Conservation (phyloP, 2,113 vertebrate species). For the Ancistrus triradiatus region DNA sequence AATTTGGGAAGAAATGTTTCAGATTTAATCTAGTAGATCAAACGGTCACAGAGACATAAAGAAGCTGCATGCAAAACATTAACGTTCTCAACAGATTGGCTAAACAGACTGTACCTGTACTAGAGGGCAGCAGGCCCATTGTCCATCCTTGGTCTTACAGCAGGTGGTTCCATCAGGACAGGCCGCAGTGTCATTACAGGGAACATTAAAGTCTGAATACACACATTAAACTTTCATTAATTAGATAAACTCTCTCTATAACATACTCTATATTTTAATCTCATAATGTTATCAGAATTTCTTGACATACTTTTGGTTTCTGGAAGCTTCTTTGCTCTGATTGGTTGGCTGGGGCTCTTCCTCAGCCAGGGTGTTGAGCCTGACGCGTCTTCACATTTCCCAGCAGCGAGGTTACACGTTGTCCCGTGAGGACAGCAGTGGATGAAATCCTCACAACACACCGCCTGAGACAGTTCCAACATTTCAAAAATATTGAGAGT, state of each 20-base stretch:
- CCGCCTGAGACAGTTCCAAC: neutral
- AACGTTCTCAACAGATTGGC: too few species aligned
- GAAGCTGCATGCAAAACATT: too few species aligned
- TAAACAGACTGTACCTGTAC: slow-evolving; percentile 43
- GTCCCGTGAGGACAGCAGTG: slow-evolving; percentile 70
- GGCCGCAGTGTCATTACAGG: slow-evolving; percentile 16
- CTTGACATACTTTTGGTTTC: neutral
- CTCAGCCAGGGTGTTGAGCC: slow-evolving; percentile 36
- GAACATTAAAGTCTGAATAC: slow-evolving; percentile 36
- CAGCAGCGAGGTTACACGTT: slow-evolving; percentile 54
- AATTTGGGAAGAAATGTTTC: too few species aligned
- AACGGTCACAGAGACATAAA: too few species aligned
- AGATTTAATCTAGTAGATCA: too few species aligned
- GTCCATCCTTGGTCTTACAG: slow-evolving; percentile 29
- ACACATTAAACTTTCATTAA: too few species aligned
- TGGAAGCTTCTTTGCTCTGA: neutral
- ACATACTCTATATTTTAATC: too few species aligned
- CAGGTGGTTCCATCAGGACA: slow-evolving; percentile 55
- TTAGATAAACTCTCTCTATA: too few species aligned
- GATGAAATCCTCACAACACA: slow-evolving; percentile 41
- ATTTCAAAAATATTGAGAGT: too few species aligned
- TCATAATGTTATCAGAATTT: neutral
- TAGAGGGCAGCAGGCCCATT: slow-evolving; percentile 57
- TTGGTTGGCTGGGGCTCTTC: slow-evolving; percentile 48
- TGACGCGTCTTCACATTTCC: slow-evolving; percentile 41